Percentiles rank a stretch among this genome's conserved stretches.
Conservation (phyloP, 2,113 vertebrate genomes). For the Sinocyclocheilus grahami region DNA sequence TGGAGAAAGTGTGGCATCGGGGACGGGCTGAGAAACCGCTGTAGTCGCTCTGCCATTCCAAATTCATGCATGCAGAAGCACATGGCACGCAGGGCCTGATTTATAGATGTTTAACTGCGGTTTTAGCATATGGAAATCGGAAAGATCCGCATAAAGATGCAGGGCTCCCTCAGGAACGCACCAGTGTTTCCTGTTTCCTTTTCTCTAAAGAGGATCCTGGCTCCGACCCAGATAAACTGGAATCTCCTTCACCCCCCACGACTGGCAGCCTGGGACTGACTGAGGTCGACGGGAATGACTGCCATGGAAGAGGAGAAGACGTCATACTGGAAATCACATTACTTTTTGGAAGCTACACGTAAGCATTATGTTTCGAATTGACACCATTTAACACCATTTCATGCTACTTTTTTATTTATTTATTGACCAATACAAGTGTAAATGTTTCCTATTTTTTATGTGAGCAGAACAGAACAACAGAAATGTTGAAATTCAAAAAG, state of each 20-base stretch:
- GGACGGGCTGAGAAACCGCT: slow-evolving; percentile 21
- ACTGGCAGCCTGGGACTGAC: background rate
- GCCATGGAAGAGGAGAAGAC: background rate
- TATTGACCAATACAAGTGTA: too few relatives aligned
- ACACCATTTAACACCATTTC: too few relatives aligned
- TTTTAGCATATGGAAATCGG: slow-evolving; percentile 2
- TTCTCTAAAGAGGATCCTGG: background rate
- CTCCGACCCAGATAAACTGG: background rate
- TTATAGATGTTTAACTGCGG: slow-evolving; percentile 3
- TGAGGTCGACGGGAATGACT: background rate
- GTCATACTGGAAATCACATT: background rate
- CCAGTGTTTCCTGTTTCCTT: slow-evolving; percentile 13
- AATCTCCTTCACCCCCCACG: background rate
- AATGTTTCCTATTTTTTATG: too few relatives aligned
- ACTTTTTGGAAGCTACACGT: background rate
- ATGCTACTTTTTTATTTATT: too few relatives aligned
- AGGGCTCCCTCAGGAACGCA: background rate
- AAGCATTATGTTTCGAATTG: too few relatives aligned
- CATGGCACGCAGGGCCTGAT: background rate
- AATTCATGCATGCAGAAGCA: background rate
- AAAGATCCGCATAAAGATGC: background rate
- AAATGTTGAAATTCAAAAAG: too few relatives aligned
- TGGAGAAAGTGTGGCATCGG: background rate
- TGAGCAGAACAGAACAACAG: too few relatives aligned
- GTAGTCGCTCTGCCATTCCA: slow-evolving; percentile 9